A percentile compares a stretch with the other conserved stretches of the same genome.
Evolutionary conservation across 2,797 vertebrate genomes (phyloP).

Genomic region (Urophycis tenuis): DNA sequence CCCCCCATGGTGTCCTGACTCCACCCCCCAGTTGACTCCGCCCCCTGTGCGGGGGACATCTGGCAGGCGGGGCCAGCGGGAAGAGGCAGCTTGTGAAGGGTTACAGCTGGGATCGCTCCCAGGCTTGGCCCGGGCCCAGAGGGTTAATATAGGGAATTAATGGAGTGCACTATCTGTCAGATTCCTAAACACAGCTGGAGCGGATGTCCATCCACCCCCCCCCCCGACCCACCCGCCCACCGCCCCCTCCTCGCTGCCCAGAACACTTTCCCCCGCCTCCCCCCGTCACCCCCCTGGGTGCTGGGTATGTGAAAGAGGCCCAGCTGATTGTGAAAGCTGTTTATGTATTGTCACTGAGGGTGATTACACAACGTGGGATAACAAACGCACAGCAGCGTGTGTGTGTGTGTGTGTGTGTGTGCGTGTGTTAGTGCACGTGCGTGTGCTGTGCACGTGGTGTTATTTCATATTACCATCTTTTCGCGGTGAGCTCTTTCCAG

Average conservation of each 20-base stretch:
- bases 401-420: conserved; percentile 9
- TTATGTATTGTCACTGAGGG: conserved; percentile 64
- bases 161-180: conserved; percentile 78
- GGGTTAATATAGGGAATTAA: conserved; percentile 79
- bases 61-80: conserved; percentile 42
- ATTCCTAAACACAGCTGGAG: conserved; percentile 81
- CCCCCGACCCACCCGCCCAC: conserved; percentile 13
- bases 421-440: conserved; percentile 22
- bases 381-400: conserved; percentile 51
- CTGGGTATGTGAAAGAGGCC: conserved; percentile 61
- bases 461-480: conserved; percentile 1
- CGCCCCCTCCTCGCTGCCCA: conserved; percentile 61
- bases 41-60: conserved; percentile 30
- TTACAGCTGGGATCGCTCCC: conserved; percentile 72
- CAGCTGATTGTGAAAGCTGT: conserved; percentile 76
- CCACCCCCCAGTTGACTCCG: no score
- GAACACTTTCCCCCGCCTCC: conserved; percentile 62
- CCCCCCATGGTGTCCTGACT: no score
- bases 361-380: conserved; percentile 69
- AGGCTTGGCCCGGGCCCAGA: conserved; percentile 69
- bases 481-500: conserved; percentile 34
- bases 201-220: conserved; percentile 65
- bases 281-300: conserved; percentile 55
- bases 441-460: neutral
- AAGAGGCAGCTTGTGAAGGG: conserved; percentile 61